Conservation (phyloP, 2,797 vertebrate genomes). For the Hydrophis major region DNA sequence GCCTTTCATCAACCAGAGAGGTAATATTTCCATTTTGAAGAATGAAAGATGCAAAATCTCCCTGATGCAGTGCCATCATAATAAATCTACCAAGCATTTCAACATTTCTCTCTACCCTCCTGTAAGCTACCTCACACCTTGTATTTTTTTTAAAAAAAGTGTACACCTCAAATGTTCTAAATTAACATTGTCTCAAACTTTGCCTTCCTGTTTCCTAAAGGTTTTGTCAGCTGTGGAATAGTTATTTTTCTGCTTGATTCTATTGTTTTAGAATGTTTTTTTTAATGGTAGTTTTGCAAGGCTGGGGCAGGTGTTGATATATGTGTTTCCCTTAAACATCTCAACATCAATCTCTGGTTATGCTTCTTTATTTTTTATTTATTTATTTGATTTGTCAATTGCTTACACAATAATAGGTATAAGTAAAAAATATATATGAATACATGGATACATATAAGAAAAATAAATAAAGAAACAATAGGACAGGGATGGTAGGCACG, state of each 20-base stretch:
- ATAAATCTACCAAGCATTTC: neutral
- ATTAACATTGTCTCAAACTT: neutral
- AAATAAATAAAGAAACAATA: too few species aligned
- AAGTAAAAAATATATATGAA: too few species aligned
- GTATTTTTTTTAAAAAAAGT: neutral
- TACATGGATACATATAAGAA: too few species aligned
- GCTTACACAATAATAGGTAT: too few species aligned
- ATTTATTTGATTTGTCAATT: too few species aligned
- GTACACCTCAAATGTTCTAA: neutral
- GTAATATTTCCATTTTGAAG: neutral
- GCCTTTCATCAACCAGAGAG: neutral
- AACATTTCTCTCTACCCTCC: neutral
- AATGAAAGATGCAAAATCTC: neutral
- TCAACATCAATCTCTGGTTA: neutral
- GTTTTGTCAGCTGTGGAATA: neutral
- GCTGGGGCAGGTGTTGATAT: neutral
- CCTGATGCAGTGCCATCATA: neutral
- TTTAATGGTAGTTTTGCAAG: neutral
- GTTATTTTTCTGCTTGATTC: neutral
- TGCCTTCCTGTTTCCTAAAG: neutral
- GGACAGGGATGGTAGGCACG: too few species aligned
- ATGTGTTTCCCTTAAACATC: neutral
- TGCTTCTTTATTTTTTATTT: neutral
- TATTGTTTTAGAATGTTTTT: neutral
- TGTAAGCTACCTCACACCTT: neutral